Percentiles rank a stretch among this genome's conserved stretches.
Evolutionary conservation across 2,113 vertebrate genomes (phyloP).

Genomic region (Motacilla tschutschensis): DNA sequence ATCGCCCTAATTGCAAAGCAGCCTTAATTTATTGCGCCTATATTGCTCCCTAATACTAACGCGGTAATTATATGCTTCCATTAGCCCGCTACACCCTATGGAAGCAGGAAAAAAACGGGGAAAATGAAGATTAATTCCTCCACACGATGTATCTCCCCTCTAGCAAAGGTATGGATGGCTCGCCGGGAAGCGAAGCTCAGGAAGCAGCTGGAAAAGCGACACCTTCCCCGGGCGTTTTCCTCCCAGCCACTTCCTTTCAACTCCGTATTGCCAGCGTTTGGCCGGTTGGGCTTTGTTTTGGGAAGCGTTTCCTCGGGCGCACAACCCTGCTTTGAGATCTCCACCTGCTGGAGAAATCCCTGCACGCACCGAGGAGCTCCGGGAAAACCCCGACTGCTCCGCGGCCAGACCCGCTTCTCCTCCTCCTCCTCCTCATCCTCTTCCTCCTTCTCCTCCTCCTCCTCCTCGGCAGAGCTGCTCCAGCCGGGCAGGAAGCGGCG

Average conservation of each 20-base stretch:
- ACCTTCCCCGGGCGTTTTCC: not conserved
- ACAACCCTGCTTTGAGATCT: not conserved
- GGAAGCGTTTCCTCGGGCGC: not conserved
- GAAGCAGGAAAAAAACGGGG: not conserved
- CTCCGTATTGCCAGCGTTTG: not conserved
- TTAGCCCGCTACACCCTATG: constrained; percentile 40
- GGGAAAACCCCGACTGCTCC: not conserved
- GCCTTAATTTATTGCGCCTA: constrained; percentile 73
- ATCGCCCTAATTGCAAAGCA: constrained; percentile 75
- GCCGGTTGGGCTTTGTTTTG: constrained; percentile 13
- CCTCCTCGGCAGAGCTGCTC: not conserved
- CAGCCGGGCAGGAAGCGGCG: fast-evolving
- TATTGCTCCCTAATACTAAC: constrained; percentile 69
- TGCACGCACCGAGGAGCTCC: not conserved
- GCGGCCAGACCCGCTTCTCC: not conserved
- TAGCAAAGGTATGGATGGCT: not conserved
- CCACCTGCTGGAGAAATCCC: constrained; percentile 31
- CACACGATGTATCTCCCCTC: not conserved
- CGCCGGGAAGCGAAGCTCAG: not conserved
- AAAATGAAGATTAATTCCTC: constrained; percentile 32
- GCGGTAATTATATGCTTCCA: constrained; percentile 64
- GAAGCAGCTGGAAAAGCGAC: not conserved
- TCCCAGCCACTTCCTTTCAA: not conserved
- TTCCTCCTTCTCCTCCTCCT: no score
- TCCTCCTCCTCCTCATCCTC: fast-evolving